Base-by-base conservation (phyloP, 2,797 vertebrate species). In the Gymnoscopelus microlampas region DNA sequence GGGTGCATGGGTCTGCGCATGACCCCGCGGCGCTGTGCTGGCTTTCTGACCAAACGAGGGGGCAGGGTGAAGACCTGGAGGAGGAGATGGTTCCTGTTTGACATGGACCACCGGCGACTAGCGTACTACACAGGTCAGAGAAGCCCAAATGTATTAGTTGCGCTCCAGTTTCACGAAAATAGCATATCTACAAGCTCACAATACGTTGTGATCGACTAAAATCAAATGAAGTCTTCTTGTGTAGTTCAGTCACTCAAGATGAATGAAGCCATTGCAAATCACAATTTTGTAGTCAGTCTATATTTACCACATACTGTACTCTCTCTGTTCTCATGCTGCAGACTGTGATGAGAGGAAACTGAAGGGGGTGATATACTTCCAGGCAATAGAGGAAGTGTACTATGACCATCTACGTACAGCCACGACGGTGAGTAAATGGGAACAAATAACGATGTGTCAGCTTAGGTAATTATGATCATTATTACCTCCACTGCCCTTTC, bases 341-440 rank as follows among this genome's bases (percentile, higher is more conserved):
- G 96, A 96, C 70, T 95, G 95, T 51, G 94, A 96, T 53, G 95
- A 97, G 85, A 93, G 90, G 81, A 97, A 97, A 73, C 90, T 96
- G 4, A 97, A 97, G 76, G 96, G 96, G 0, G 95, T 97, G 67
- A 97, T 97, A 78, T 97, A 97, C 83, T 97, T 97, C 88, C 96
- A 97, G 87, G 96, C 96, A 68, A 95, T 97, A 15, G 95, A 97
- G 65, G 96, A 96, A 78, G 96, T 97, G 67, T 97, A 97, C 76
- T 96, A 94, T 0, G 96, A 97, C 84, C 96, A 97, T 75, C 90
- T 97, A 47, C 93, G 95, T 23, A 95, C 94, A 8, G 96, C 95
- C 65, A 85, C 92, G 60, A 94, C 95, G 71, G 96, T 97, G 82
- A 91, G 89, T 91, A 60, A 14, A 35, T 39, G 3, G 32, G 32